Evolutionary conservation across 2,113 vertebrate species (phyloP).

Genomic region (Elephantulus edwardii): DNA sequence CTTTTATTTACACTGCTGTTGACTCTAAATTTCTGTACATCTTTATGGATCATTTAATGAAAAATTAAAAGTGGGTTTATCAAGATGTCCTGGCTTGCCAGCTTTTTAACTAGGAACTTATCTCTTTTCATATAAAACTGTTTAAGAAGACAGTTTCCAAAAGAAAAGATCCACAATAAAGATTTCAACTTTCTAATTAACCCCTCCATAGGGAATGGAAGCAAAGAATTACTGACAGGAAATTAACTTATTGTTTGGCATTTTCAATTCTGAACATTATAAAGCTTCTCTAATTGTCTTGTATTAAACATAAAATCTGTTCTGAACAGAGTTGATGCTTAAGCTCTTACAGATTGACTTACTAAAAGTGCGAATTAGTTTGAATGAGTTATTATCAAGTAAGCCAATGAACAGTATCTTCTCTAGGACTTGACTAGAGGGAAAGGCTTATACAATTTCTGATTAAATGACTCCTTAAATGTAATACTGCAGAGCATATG

Average conservation of each 20-base stretch:
- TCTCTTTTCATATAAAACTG: constrained; percentile 2
- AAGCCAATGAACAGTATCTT: constrained; percentile 36
- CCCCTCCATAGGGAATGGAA: constrained; percentile 36
- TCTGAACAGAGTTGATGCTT: constrained; percentile 53
- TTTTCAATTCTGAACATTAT: constrained; percentile 52
- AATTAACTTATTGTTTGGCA: constrained; percentile 55
- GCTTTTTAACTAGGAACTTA: constrained; percentile 39
- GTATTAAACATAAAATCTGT: constrained; percentile 40
- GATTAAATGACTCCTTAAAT: constrained; percentile 33
- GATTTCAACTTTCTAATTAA: constrained; percentile 65
- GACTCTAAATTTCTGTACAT: constrained; percentile 49
- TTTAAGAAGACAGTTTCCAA: constrained; percentile 36
- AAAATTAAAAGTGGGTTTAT: constrained; percentile 26
- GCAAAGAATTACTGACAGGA: constrained; percentile 7
- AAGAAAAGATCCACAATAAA: constrained; percentile 47
- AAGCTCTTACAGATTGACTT: constrained; percentile 46
- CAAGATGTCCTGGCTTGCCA: constrained; percentile 17
- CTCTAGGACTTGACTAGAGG: background rate
- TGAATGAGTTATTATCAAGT: constrained; percentile 20
- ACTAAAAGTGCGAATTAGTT: constrained; percentile 35
- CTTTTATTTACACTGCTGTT: constrained; percentile 46
- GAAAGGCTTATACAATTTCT: constrained; percentile 22
- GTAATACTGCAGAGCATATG: background rate
- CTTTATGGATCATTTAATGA: constrained; percentile 44
- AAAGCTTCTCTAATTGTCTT: constrained; percentile 47